Base-by-base conservation (phyloP, 2,888 invertebrate species). In the Fabriciana adippe region DNA sequence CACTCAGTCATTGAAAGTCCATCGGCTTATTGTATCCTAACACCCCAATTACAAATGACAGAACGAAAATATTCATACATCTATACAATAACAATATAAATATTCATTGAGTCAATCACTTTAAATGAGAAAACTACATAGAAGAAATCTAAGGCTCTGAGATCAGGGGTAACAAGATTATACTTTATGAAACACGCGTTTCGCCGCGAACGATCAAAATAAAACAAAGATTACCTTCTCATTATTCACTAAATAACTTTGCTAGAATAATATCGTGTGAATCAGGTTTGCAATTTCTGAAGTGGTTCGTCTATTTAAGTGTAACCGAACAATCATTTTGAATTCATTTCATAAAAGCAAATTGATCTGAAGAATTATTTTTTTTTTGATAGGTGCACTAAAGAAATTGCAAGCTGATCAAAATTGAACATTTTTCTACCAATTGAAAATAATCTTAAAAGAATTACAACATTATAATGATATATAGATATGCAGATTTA, bases 1-100 rank as follows among this genome's bases (percentile, higher is more conserved):
- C 87, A 85, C 84, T 87, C 89, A 87, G 86, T 86, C 91, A 91
- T 91, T 76, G 91, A 92, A 92, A 92, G 92, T 92, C 90, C 92
- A 92, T 92, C 92, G 92, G 92, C 91, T 79, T 80, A 81, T 80
- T 86, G 82, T 86, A 87, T 83, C 81, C 86, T 87, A 88, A 88
- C 88, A 88, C 85, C 87, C 86, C 87, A 84, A 85, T 82, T 84
- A 87, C 81, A 87, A 86, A 90, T 84, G 81, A 88, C 84, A 78
- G 78, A 90, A 90, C 83, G 72, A 83, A 90, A 90, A 85, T 84
- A 84, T 78, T 76, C 83, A 83, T 86, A 89, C 84, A 78, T 81
- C 87, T 89, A 90, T 88, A 89, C 87, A 88, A 83, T 89, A 90
- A 90, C 89, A 89, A 90, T 89, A 87, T 88, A 88, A 88, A 88